These are phyloP conservation scores for Cerastis leucographa DNA, from an alignment of 2,888 invertebrate species.

Conservation along the genomic window DNA sequence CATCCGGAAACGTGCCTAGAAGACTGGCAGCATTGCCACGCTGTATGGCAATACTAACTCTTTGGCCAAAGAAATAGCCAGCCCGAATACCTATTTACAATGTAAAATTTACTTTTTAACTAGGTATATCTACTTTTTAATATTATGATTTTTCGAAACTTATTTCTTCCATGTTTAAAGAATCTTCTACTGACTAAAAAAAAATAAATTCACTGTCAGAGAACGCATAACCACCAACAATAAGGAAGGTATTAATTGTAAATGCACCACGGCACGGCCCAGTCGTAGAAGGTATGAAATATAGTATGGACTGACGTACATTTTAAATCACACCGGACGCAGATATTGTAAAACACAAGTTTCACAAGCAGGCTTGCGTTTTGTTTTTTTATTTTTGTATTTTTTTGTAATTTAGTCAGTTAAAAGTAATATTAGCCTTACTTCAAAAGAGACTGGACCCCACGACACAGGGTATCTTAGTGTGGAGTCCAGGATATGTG, in stretches of 20 bases:
- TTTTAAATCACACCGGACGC: not conserved
- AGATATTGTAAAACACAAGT: not conserved
- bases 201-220: not conserved
- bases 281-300: not conserved
- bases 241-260: not conserved
- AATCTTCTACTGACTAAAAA: not conserved
- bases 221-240: not conserved
- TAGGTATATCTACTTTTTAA: not conserved
- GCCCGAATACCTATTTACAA: not conserved
- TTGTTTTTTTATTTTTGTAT: too few relatives aligned
- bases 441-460: too few relatives aligned
- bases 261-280: not conserved
- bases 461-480: too few relatives aligned
- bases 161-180: not conserved
- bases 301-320: not conserved
- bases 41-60: too few relatives aligned
- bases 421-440: too few relatives aligned
- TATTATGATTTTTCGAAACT: too few relatives aligned
- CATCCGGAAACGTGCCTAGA: too few relatives aligned
- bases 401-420: too few relatives aligned
- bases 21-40: too few relatives aligned
- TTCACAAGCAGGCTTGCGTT: not conserved
- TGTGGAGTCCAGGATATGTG: too few relatives aligned
- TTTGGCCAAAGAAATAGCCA: too few relatives aligned
- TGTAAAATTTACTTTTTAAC: not conserved